A percentile compares a stretch with the other conserved stretches of the same genome.
Conservation (phyloP, 2,888 invertebrate species). For the Nephrotoma guestfalica region DNA sequence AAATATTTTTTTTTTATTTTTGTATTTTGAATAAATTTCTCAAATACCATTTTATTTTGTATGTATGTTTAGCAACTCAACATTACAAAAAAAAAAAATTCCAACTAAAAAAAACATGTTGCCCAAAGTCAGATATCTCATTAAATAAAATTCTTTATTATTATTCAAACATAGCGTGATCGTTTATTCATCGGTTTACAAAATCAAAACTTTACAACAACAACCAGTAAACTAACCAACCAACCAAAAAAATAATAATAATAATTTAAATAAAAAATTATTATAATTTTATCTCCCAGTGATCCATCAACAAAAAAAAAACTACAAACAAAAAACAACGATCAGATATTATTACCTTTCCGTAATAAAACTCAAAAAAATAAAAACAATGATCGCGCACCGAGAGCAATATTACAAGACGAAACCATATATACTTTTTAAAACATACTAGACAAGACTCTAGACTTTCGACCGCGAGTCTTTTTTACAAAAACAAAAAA, state of each 20-base stretch:
- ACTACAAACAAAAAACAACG: neutral
- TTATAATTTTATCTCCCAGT: slow-evolving; percentile 5
- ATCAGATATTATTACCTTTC: slow-evolving; percentile 4
- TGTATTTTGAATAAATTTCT: slow-evolving; percentile 1
- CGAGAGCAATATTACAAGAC: neutral
- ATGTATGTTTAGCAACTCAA: slow-evolving; percentile 4
- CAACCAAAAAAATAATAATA: neutral
- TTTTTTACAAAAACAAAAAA: neutral
- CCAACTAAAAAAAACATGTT: slow-evolving; percentile 2
- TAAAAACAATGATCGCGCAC: neutral
- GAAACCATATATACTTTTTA: neutral
- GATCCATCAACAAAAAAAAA: slow-evolving; percentile 5
- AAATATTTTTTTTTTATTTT: neutral
- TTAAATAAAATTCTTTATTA: slow-evolving; percentile 4
- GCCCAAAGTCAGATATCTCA: slow-evolving; percentile 5
- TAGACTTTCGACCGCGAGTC: neutral
- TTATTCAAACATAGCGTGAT: slow-evolving; percentile 6
- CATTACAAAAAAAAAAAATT: neutral
- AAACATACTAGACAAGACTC: neutral
- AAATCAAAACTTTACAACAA: slow-evolving; percentile 2
- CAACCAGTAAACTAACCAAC: neutral
- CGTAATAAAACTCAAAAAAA: neutral
- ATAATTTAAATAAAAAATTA: slow-evolving; percentile 3
- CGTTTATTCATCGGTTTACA: slow-evolving; percentile 6
- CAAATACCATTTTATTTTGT: neutral